phyloP scores from a whole-genome alignment of 2,888 invertebrate species.

The Syrphus vitripennis region DNA sequence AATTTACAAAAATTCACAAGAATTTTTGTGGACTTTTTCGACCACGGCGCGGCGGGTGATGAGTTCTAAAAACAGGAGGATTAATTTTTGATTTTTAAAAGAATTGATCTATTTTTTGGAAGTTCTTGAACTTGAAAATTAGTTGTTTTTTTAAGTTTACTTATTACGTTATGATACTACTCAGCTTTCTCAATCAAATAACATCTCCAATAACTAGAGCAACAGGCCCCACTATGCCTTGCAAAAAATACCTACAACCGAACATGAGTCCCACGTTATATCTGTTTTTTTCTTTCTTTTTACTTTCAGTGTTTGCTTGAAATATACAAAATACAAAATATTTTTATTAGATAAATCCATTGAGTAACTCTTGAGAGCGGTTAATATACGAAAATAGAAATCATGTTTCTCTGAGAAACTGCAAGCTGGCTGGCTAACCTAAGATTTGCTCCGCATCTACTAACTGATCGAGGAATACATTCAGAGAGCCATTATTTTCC shows the following conservation, averaged over 20 bases:
- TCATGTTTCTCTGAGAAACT: constrained; percentile 20
- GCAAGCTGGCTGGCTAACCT: neutral
- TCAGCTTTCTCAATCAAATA: constrained; percentile 24
- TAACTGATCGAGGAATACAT: neutral
- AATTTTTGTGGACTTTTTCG: no score
- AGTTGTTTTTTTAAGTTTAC: neutral
- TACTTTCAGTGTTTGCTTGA: neutral
- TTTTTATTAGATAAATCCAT: constrained; percentile 26
- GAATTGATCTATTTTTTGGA: no score
- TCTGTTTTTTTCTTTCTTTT: neutral
- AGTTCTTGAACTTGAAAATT: neutral
- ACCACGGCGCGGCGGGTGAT: no score
- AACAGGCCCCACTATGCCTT: constrained; percentile 20
- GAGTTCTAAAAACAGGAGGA: no score
- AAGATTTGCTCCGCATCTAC: neutral
- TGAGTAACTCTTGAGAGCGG: constrained; percentile 57
- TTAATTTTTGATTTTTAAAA: no score
- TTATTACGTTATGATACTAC: neutral
- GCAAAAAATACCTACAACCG: neutral
- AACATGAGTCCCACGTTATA: neutral
- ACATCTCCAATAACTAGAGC: neutral
- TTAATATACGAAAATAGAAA: constrained; percentile 47
- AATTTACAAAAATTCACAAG: no score
- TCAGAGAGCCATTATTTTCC: constrained; percentile 2
- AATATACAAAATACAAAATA: neutral